Evolutionary conservation across 1,140 invertebrate species (phyloP), one percentile per base, ranked within the genome.

Genomic region (Drosophila lacteicornis): DNA sequence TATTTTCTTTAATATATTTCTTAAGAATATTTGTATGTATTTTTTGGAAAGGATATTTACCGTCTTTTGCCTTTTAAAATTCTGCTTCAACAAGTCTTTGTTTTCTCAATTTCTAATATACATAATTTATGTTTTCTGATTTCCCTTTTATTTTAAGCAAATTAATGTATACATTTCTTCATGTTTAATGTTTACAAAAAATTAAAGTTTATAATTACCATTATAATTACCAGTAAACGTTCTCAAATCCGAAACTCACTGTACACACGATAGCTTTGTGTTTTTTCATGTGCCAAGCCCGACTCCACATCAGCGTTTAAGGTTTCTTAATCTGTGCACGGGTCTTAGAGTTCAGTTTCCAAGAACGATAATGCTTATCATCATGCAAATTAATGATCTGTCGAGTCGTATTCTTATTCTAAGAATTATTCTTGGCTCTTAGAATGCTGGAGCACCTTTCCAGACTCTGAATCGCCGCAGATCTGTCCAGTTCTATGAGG

Each of bases 321-420:
- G 17, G 5, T 25, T 19, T 43, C 19, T 19, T 67, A 47, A 47
- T 67, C 58, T 19, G 11, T 22, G 12, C 15, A 4, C 7, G 33
- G 50, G 63, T 47, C 60, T 17, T 46, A 36, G 43, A 43, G 62
- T 61, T 62, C 17, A 46, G 2, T 46, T 61, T 46, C 15, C 30
- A 66, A 63, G 42, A 66, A 27, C 30, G 9, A 62, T 17, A 22
- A 38, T 61, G 36, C 42, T 46, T 67, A 67, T 63, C 22, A 33
- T 15, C 19, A 17, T 45, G 27, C 3, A 7, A 36, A 45, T 33
- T 40, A 13, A 62, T 42, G 33, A 47, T 63, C 30, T 38, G 33
- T 38, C 19, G 4, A 55, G 4, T 55, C 33, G 7, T 22, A 38
- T 55, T 36, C 9, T 12, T 11, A 19, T 67, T 25, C 46, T 38